Evolutionary conservation across 2,888 invertebrate species (phyloP), one percentile per base, ranked within the genome.

Genomic region (Stenoptilia bipunctidactyla): DNA sequence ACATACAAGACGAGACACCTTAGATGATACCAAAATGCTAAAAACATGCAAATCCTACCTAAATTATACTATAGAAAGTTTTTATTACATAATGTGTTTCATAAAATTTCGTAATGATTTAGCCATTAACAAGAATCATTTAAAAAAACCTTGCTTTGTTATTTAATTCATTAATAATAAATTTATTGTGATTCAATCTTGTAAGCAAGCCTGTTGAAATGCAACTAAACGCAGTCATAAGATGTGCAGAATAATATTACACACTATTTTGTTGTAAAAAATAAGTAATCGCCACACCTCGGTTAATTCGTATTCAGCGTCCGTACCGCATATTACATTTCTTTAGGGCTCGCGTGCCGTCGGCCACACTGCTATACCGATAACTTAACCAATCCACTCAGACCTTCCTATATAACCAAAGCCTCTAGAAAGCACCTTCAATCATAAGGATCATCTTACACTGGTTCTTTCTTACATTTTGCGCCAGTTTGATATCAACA

Each of bases 271-370:
- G 20, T 20, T 20, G 20, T 20, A 20, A 20, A 20, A n/a, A 20
- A 20, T 20, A 34, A 34, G 12, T n/a, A 8, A 66, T 65, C 63
- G 58, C 66, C 67, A 63, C 69, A 71, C 64, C 65, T 64, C 46
- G 49, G 48, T 64, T 72, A 66, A 67, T 80, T 73, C 48, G 64
- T 75, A 79, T 79, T 66, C 79, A 72, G 64, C 63, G 61, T 61
- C 49, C 63, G 74, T 73, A 61, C 49, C 56, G 58, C 67, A 72
- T 77, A 79, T 76, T 71, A 72, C 70, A 66, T 76, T 75, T 73
- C 76, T 60, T 53, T 58, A 56, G 60, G 61, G 70, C 74, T 76
- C 70, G 73, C 76, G 71, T 73, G 74, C 67, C 56, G 53, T 56
- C 59, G 61, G 30, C 13, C n/a, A 8, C 30, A 72, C 76, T 73